phyloP scores from a whole-genome alignment of 2,888 invertebrate genomes.

The Epinotia nisella region DNA sequence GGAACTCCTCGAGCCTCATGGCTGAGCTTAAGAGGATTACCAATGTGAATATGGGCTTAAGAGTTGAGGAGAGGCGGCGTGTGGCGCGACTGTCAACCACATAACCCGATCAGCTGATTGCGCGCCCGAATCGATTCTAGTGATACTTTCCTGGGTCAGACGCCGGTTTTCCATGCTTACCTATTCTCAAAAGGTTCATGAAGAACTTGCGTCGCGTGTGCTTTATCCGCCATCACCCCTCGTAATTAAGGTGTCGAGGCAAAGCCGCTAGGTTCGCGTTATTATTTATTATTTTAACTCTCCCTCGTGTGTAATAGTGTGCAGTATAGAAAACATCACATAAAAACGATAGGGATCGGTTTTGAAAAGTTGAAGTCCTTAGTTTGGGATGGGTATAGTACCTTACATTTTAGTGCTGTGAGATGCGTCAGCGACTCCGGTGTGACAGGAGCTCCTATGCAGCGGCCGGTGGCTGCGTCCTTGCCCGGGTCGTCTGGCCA shows the following conservation, averaged over 20 bases:
- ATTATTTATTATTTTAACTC: conserved; percentile 53
- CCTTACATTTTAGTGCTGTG: neutral
- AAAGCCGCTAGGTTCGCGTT: conserved; percentile 58
- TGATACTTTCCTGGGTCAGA: conserved; percentile 53
- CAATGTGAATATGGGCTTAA: conserved; percentile 28
- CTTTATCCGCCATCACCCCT: conserved; percentile 60
- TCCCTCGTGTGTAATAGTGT: conserved; percentile 5
- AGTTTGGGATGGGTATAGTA: conserved; percentile 1
- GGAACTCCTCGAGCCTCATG: conserved; percentile 26
- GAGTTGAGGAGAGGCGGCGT: conserved; percentile 31
- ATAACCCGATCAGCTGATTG: conserved; percentile 68
- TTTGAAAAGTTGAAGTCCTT: neutral
- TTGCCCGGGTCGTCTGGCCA: conserved; percentile 55
- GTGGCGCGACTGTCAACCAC: conserved; percentile 27
- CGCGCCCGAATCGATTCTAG: conserved; percentile 53
- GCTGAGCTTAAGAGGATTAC: conserved; percentile 42
- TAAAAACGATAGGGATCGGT: neutral
- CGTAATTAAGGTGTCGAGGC: conserved; percentile 52
- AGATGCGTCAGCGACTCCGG: neutral
- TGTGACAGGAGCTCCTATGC: neutral
- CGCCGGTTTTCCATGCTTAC: conserved; percentile 52
- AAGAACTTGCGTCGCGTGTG: conserved; percentile 56
- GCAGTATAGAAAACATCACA: neutral
- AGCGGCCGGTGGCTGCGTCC: conserved; percentile 59
- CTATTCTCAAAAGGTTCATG: conserved; percentile 60